Conservation (phyloP, 2,888 invertebrate genomes). For the Tinea semifulvella region DNA sequence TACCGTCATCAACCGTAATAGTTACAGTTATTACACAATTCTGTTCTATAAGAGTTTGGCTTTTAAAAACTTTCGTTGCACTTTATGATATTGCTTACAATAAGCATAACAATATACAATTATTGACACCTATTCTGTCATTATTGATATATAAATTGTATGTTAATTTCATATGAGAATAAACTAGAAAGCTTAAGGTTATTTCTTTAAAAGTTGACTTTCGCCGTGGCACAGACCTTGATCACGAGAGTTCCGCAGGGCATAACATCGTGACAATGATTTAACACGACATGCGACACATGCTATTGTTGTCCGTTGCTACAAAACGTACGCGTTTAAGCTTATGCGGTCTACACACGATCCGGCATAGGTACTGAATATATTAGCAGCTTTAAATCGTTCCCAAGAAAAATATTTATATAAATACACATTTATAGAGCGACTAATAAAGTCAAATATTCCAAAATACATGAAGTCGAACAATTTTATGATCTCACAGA, state of each 20-base stretch:
- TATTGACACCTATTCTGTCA: not conserved
- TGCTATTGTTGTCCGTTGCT: constrained; percentile 1
- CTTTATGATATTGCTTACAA: no score
- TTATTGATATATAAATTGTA: not conserved
- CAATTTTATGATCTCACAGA: no score
- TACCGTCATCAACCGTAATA: no score
- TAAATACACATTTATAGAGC: no score
- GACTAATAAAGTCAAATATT: no score
- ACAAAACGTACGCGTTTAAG: not conserved
- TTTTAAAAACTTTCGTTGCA: no score
- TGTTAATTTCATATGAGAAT: not conserved
- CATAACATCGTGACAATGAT: constrained; percentile 11
- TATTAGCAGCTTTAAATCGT: no score
- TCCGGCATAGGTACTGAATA: not conserved
- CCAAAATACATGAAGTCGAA: no score
- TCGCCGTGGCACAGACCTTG: constrained; percentile 10
- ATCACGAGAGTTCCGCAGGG: constrained; percentile 7
- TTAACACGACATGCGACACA: constrained; percentile 9
- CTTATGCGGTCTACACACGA: not conserved
- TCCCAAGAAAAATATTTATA: no score
- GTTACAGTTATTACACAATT: no score
- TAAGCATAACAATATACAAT: not conserved
- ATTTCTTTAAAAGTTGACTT: constrained; percentile 8
- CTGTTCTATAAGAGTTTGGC: no score
- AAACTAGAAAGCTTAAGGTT: constrained; percentile 3